phyloP scores from a whole-genome alignment of 2,113 vertebrate genomes.

The Ascaphus truei region DNA sequence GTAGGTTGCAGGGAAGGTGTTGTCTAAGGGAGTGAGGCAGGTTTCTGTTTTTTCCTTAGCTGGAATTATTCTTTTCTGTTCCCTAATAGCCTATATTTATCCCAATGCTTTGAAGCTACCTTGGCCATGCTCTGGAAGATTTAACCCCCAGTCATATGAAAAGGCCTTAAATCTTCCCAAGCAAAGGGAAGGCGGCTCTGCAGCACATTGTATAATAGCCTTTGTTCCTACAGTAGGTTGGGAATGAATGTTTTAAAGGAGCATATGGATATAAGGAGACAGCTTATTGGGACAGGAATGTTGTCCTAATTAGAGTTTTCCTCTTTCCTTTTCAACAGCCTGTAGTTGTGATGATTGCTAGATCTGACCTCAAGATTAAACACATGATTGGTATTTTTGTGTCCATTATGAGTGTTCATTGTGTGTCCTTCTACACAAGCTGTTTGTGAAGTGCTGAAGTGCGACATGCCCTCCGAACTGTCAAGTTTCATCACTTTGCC shows the following conservation, averaged over 20 bases:
- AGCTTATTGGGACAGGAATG: conserved; percentile 10
- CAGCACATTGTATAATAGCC: no score
- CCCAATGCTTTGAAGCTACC: no score
- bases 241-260: background rate
- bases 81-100: no score
- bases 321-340: background rate
- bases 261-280: background rate
- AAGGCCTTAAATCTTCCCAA: no score
- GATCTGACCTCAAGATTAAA: conserved; percentile 17
- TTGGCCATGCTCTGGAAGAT: no score
- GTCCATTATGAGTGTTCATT: background rate
- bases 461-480: conserved; percentile 24
- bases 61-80: no score
- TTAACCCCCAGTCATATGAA: no score
- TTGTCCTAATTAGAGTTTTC: conserved; percentile 30
- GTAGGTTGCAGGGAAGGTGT: no score
- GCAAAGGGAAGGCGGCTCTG: no score
- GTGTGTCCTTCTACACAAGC: background rate
- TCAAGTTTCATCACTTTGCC: conserved; percentile 14
- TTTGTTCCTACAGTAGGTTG: background rate
- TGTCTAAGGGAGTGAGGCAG: no score
- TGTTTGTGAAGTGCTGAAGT: conserved; percentile 25
- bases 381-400: conserved; percentile 21
- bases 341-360: conserved; percentile 13
- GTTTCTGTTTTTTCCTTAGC: no score